A percentile compares a stretch with the other conserved stretches of the same genome.
These are phyloP conservation scores for Agrilus planipennis DNA, from an alignment of 1,140 invertebrate genomes.

Conservation along the genomic window DNA sequence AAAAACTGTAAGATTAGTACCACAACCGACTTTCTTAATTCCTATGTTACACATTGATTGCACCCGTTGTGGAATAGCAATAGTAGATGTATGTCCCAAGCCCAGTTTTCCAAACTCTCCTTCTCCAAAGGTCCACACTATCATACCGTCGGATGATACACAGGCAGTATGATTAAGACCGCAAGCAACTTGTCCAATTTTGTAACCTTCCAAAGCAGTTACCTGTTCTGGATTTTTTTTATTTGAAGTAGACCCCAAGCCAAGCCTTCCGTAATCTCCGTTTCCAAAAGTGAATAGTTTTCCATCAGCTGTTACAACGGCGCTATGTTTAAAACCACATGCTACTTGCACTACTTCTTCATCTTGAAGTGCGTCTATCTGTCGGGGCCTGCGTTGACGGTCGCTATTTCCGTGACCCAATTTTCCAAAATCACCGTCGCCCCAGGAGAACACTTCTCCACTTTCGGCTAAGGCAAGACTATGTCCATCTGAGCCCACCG, in stretches of 20 bases:
- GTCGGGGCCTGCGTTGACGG: slow-evolving; percentile 47
- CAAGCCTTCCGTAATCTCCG: slow-evolving; percentile 53
- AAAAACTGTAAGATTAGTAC: slow-evolving; percentile 52
- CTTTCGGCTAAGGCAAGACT: slow-evolving; percentile 84
- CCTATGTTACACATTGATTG: slow-evolving; percentile 42
- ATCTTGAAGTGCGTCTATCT: slow-evolving; percentile 52
- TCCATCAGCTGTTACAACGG: slow-evolving; percentile 51
- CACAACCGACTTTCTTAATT: slow-evolving; percentile 50
- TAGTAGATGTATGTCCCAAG: slow-evolving; percentile 43
- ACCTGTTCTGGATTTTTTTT: slow-evolving; percentile 51
- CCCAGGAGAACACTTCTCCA: slow-evolving; percentile 80
- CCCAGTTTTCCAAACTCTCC: slow-evolving; percentile 56
- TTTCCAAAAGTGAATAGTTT: slow-evolving; percentile 57
- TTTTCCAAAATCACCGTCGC: slow-evolving; percentile 79
- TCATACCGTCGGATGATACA: slow-evolving; percentile 43
- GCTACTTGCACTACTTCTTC: slow-evolving; percentile 51
- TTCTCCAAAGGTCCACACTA: slow-evolving; percentile 57
- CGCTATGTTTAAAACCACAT: slow-evolving; percentile 58
- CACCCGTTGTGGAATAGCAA: slow-evolving; percentile 43
- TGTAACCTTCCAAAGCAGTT: slow-evolving; percentile 35
- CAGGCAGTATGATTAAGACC: slow-evolving; percentile 55
- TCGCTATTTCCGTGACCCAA: slow-evolving; percentile 57
- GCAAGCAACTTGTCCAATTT: slow-evolving; percentile 39
- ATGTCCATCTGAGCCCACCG: slow-evolving; percentile 92
- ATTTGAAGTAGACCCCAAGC: slow-evolving; percentile 46